Evolutionary conservation across 2,888 invertebrate species (phyloP).

Genomic region (Phengaris arion): DNA sequence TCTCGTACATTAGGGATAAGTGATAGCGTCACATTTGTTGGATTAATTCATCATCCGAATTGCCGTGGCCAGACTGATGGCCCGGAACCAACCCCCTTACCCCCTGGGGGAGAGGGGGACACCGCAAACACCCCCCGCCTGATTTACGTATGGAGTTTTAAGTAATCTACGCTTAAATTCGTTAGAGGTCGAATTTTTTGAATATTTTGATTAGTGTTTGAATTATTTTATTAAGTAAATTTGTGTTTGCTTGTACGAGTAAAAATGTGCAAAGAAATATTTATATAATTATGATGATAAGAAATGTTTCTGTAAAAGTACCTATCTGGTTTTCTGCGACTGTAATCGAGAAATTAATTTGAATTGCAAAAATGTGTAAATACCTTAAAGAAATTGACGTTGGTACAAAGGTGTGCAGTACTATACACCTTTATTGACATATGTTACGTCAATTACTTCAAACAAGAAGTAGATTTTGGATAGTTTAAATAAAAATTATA

Average conservation of each 20-base stretch:
- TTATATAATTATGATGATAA: no score
- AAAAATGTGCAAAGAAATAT: no score
- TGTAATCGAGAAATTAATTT: no score
- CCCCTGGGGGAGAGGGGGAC: slow-evolving; percentile 8
- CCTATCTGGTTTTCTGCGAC: no score
- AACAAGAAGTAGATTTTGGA: no score
- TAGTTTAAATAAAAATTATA: no score
- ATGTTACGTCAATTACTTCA: no score
- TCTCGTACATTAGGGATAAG: slow-evolving; percentile 79
- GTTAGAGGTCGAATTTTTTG: not conserved
- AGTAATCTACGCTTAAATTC: slow-evolving; percentile 35
- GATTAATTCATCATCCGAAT: slow-evolving; percentile 81
- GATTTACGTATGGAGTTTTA: slow-evolving; percentile 65
- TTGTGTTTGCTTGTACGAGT: not conserved
- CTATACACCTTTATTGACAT: no score
- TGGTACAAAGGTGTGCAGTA: no score
- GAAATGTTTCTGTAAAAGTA: no score
- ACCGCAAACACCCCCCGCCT: slow-evolving; percentile 41
- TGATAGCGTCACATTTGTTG: slow-evolving; percentile 80
- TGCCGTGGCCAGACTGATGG: slow-evolving; percentile 80
- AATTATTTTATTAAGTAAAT: not conserved
- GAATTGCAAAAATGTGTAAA: no score
- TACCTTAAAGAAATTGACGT: no score
- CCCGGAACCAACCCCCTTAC: slow-evolving; percentile 55
- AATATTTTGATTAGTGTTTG: not conserved